Evolutionary conservation across 2,797 vertebrate genomes (phyloP), one percentile per base, ranked within the genome.

Genomic region (Megalops cyprinoides): DNA sequence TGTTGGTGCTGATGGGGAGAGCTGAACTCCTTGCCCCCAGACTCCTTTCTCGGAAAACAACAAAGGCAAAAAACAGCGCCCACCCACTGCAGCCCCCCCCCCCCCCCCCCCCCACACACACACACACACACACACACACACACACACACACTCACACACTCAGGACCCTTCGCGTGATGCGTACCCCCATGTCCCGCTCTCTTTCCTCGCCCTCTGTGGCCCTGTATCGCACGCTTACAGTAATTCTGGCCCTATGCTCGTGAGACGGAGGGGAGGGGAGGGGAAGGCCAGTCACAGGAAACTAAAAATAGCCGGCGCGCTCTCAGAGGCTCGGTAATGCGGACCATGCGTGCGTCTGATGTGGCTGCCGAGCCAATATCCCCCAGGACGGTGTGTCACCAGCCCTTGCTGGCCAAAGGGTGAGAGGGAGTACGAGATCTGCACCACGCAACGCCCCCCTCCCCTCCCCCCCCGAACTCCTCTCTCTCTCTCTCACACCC

Each of bases 251-350:
- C 84, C 80, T 82, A n/a, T 74, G 87, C 81, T 85, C 60, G 75
- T 89, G 86, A 89, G 91, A 90, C 48, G 58, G 48, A 25, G 46
- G 71, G n/a, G 34, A 48, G 23, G 78, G n/a, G 69, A 67, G 76
- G 67, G 71, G 83, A 82, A 84, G 83, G 83, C 78, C 83, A 89
- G 60, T 69, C 77, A 71, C 55, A 90, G 88, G 81, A 78, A 78
- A 74, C 78, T 91, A 90, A 88, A 91, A 91, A 92, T 92, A 91
- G 84, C 82, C 71, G 44, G 78, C 67, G 77, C 84, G 82, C 87
- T 86, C 86, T 89, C 86, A 81, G 73, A 85, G 82, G 87, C 81
- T 82, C 79, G 83, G 79, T 94, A 93, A 93, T 93, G 87, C 87
- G 87, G 89, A 91, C 88, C 89, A 89, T 91, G 87, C 87, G 20